Percentiles rank a stretch among this genome's conserved stretches.
These are phyloP conservation scores for Rhinoptilus africanus DNA, from an alignment of 2,113 vertebrate species.

Conservation along the genomic window DNA sequence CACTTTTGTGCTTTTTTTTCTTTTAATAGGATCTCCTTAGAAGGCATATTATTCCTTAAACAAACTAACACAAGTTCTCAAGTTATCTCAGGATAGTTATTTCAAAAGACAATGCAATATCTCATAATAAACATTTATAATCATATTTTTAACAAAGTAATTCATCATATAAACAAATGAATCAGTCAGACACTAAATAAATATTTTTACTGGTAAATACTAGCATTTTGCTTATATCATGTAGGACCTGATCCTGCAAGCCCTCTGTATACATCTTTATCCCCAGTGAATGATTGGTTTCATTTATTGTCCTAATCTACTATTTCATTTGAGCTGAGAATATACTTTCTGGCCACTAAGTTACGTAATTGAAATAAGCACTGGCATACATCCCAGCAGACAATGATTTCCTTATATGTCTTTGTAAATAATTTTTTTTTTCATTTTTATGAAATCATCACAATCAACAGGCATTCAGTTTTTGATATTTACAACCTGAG, in stretches of 20 bases:
- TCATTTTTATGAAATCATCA: not conserved
- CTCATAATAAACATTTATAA: slow-evolving; percentile 66
- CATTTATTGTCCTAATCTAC: slow-evolving; percentile 10
- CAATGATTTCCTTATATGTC: not conserved
- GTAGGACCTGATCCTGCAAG: slow-evolving; percentile 71
- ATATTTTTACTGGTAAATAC: slow-evolving; percentile 59
- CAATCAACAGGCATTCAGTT: not conserved
- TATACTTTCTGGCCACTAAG: slow-evolving; percentile 1
- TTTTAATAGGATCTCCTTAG: slow-evolving; percentile 31
- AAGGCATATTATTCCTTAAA: slow-evolving; percentile 38
- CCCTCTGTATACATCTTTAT: slow-evolving; percentile 45
- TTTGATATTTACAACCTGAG: not conserved
- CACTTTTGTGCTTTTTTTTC: slow-evolving; percentile 4
- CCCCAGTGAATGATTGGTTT: slow-evolving; percentile 34
- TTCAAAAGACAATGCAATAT: slow-evolving; percentile 65
- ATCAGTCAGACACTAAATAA: slow-evolving; percentile 70
- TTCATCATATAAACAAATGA: slow-evolving; percentile 69
- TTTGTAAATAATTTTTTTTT: not conserved
- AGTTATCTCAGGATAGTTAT: slow-evolving; percentile 66
- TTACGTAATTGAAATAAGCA: not conserved
- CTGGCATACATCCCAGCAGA: not conserved
- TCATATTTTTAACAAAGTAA: slow-evolving; percentile 62
- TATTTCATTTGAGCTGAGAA: slow-evolving; percentile 18
- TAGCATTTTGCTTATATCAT: slow-evolving; percentile 36
- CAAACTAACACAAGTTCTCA: slow-evolving; percentile 52